A percentile compares a stretch with the other conserved stretches of the same genome.
Evolutionary conservation across 2,113 vertebrate species (phyloP).

Genomic region (Ornithorhynchus anatinus): DNA sequence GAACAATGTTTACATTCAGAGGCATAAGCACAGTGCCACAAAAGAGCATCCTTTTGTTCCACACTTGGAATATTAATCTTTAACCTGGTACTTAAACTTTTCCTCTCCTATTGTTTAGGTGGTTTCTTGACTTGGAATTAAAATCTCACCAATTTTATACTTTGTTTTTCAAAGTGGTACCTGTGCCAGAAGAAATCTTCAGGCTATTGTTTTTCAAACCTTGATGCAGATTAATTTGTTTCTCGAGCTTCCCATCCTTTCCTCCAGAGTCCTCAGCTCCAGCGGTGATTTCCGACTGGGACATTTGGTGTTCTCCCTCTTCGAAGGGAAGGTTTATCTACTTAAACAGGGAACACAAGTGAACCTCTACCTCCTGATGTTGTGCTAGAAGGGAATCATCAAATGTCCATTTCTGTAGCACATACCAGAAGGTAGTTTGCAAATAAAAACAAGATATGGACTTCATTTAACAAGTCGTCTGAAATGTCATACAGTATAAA

Average conservation of each 20-base stretch:
- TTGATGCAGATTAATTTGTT: constrained; percentile 39
- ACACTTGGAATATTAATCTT: constrained; percentile 79
- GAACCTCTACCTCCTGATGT: not conserved
- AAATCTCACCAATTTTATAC: constrained; percentile 70
- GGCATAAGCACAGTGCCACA: constrained; percentile 75
- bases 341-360: not conserved
- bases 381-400: not conserved
- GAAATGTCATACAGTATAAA: not conserved
- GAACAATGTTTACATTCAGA: constrained; percentile 88
- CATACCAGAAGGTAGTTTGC: constrained; percentile 11
- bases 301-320: not conserved
- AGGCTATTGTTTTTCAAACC: constrained; percentile 49
- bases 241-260: not conserved
- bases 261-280: not conserved
- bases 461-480: not conserved
- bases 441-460: not conserved
- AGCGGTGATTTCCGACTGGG: not conserved
- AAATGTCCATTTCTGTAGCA: not conserved
- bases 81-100: constrained; percentile 74
- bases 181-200: constrained; percentile 16
- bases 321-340: constrained; percentile 11
- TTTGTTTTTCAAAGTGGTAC: constrained; percentile 41
- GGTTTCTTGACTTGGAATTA: constrained; percentile 68
- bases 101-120: constrained; percentile 48
- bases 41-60: constrained; percentile 83